phyloP scores from a whole-genome alignment of 2,113 vertebrate genomes.

The Collichthys lucidus region DNA sequence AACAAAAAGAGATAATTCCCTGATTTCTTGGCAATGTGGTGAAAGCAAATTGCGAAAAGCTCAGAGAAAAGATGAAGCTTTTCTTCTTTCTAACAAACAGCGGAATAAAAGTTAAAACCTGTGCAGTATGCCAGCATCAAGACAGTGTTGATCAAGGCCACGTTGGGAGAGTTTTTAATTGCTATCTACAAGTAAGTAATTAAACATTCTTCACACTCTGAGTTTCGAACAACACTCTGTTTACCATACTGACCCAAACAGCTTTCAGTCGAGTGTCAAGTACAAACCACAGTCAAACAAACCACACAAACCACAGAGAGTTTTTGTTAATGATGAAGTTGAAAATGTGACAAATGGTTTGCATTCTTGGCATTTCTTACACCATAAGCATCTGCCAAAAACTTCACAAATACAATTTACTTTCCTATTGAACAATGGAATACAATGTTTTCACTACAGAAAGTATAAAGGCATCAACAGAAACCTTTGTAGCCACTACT shows the following conservation, averaged over 20 bases:
- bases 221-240: conserved; percentile 18
- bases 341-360: background rate
- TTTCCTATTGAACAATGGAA: background rate
- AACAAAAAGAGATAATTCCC: conserved; percentile 66
- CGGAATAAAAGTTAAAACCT: conserved; percentile 20
- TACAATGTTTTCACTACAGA: background rate
- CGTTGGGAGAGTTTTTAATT: conserved; percentile 43
- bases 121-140: background rate
- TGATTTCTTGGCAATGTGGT: conserved; percentile 39
- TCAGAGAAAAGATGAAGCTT: conserved; percentile 49
- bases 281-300: background rate
- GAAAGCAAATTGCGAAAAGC: conserved; percentile 48
- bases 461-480: background rate
- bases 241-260: background rate
- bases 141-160: conserved; percentile 50
- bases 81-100: conserved; percentile 38
- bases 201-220: conserved; percentile 21
- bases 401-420: background rate
- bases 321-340: background rate
- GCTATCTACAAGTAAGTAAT: conserved; percentile 20
- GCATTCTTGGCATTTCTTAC: background rate
- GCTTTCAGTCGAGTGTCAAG: conserved; percentile 6
- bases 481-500: background rate
- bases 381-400: background rate
- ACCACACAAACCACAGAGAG: too few relatives aligned